Percentiles rank a stretch among this genome's conserved stretches.
Evolutionary conservation across 2,888 invertebrate genomes (phyloP).

Genomic region (Drosophila formosana): DNA sequence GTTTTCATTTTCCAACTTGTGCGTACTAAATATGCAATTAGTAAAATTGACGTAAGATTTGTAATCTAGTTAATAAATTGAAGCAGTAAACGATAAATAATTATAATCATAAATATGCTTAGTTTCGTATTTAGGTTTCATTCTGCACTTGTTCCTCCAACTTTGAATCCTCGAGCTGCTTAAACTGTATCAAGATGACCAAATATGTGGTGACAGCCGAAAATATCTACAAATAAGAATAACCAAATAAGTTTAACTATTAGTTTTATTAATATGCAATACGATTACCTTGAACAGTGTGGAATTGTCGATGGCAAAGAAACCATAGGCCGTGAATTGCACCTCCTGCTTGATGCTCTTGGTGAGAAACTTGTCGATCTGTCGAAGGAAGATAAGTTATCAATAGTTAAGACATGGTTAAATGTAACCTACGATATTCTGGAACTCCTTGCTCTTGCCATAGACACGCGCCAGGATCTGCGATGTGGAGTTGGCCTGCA

Average conservation of each 20-base stretch:
- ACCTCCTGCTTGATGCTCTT: constrained; percentile 84
- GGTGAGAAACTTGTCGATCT: constrained; percentile 84
- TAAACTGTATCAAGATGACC: constrained; percentile 84
- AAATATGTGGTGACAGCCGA: constrained; percentile 85
- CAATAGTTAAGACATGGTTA: background rate
- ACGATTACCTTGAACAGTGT: constrained; percentile 83
- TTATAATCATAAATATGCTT: background rate
- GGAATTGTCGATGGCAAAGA: constrained; percentile 84
- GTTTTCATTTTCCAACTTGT: constrained; percentile 23
- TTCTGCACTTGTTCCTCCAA: constrained; percentile 56
- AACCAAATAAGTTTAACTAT: background rate
- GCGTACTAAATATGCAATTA: constrained; percentile 48
- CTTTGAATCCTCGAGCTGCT: constrained; percentile 84
- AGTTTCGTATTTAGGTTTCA: constrained; percentile 6
- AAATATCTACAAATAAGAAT: constrained; percentile 74
- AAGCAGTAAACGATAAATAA: constrained; percentile 18
- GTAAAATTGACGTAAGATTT: constrained; percentile 70
- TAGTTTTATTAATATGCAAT: background rate
- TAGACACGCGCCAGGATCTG: constrained; percentile 83
- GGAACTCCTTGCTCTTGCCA: constrained; percentile 80
- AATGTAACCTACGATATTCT: constrained; percentile 80
- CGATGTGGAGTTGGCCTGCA: constrained; percentile 83
- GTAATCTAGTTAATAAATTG: constrained; percentile 60
- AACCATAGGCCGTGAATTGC: constrained; percentile 84
- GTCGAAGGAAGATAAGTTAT: background rate